Percentiles rank a stretch among this genome's conserved stretches.
Conservation (phyloP, 1,140 invertebrate genomes). For the Cydia amplana region DNA sequence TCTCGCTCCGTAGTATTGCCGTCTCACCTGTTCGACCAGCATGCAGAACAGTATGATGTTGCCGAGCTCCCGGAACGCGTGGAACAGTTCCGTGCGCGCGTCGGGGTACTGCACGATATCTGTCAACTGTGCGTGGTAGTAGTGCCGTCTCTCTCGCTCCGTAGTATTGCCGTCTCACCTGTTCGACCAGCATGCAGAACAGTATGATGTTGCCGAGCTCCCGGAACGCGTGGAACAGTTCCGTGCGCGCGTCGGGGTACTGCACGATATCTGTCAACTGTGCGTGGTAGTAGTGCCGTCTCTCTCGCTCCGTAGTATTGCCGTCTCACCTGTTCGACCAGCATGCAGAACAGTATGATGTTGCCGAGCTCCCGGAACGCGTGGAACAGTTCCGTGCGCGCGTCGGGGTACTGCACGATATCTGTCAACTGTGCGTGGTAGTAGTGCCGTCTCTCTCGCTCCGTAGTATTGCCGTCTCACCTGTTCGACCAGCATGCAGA, state of each 20-base stretch:
- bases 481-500: no score
- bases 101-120: constrained; percentile 99
- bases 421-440: no score
- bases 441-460: no score
- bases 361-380: no score
- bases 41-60: constrained; percentile 98
- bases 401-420: no score
- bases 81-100: constrained; percentile 97
- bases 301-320: no score
- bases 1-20: no score
- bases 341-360: no score
- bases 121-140: constrained; percentile 97
- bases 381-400: no score
- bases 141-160: constrained; percentile 77
- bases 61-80: constrained; percentile 97
- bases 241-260: constrained; percentile 97
- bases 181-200: constrained; percentile 97
- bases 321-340: no score
- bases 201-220: constrained; percentile 98
- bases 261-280: constrained; percentile 98
- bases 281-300: constrained; percentile 93
- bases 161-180: constrained; percentile 66
- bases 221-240: constrained; percentile 97
- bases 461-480: no score
- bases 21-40: constrained; percentile 90